phyloP scores from a whole-genome alignment of 2,797 vertebrate genomes.

The Lagocephalus sceleratus region DNA sequence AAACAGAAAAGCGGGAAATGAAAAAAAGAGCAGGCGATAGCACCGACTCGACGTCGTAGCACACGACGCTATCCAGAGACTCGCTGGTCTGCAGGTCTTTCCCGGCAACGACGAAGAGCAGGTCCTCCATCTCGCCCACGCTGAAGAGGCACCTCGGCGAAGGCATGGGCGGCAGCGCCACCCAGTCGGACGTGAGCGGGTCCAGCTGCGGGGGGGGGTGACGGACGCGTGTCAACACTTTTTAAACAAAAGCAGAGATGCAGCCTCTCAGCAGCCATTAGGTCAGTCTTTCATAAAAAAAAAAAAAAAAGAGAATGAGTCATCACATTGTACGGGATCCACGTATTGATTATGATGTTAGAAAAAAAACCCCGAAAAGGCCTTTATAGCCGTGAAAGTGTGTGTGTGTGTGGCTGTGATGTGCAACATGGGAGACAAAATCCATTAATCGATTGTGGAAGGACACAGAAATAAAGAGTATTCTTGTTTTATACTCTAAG shows the following conservation, averaged over 20 bases:
- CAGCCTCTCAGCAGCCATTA: slow-evolving; percentile 18
- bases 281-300: slow-evolving; percentile 10
- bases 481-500: too few relatives aligned
- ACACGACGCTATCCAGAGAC: slow-evolving; percentile 90
- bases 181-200: slow-evolving; percentile 85
- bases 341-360: slow-evolving; percentile 39
- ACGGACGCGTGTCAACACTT: neutral
- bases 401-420: neutral
- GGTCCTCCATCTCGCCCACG: slow-evolving; percentile 86
- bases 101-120: slow-evolving; percentile 91
- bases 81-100: slow-evolving; percentile 95
- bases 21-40: neutral
- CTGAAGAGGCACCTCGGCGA: slow-evolving; percentile 94
- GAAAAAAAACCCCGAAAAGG: neutral
- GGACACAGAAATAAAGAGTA: neutral
- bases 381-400: slow-evolving; percentile 8
- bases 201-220: slow-evolving; percentile 84
- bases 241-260: slow-evolving; percentile 1
- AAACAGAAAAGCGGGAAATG: neutral
- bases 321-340: neutral
- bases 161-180: slow-evolving; percentile 91
- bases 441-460: neutral
- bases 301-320: slow-evolving; percentile 2
- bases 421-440: slow-evolving; percentile 16
- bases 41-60: slow-evolving; percentile 88